A percentile compares a stretch with the other conserved stretches of the same genome.
Conservation (phyloP, 2,113 vertebrate genomes). For the Coryphaenoides rupestris region DNA sequence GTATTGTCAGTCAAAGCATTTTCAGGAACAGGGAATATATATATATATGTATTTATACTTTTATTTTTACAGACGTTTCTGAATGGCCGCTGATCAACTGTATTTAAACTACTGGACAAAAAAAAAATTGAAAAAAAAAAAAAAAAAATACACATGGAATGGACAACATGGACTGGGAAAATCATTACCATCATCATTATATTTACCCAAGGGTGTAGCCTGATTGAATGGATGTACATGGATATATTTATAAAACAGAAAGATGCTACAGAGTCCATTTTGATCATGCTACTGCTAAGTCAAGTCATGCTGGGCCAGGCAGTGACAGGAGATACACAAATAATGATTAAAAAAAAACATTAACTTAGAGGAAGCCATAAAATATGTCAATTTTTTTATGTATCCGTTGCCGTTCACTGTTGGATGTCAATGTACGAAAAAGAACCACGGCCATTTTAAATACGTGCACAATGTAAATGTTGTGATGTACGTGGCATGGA, state of each 20-base stretch:
- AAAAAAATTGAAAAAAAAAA: neutral
- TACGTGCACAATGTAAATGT: too few species aligned
- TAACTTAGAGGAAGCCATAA: conserved; percentile 5
- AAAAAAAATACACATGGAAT: conserved; percentile 31
- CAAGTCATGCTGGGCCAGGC: conserved; percentile 43
- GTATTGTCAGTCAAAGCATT: conserved; percentile 28
- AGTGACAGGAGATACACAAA: conserved; percentile 19
- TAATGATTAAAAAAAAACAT: conserved; percentile 26
- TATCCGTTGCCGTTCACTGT: too few species aligned
- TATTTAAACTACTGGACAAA: conserved; percentile 43
- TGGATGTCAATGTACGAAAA: too few species aligned
- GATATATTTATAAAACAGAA: conserved; percentile 28
- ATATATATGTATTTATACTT: conserved; percentile 22
- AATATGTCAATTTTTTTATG: too few species aligned
- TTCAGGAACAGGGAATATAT: conserved; percentile 33
- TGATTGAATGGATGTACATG: conserved; percentile 28
- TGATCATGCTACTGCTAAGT: conserved; percentile 48
- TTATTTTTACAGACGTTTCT: conserved; percentile 44
- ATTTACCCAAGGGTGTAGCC: conserved; percentile 45
- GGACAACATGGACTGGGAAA: conserved; percentile 25
- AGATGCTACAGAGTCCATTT: conserved; percentile 39
- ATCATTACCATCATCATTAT: conserved; percentile 49
- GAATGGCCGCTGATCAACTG: conserved; percentile 46
- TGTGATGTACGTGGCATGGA: too few species aligned
- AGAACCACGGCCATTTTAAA: too few species aligned